phyloP scores from a whole-genome alignment of 2,113 vertebrate genomes.

The Stigmatopora nigra region DNA sequence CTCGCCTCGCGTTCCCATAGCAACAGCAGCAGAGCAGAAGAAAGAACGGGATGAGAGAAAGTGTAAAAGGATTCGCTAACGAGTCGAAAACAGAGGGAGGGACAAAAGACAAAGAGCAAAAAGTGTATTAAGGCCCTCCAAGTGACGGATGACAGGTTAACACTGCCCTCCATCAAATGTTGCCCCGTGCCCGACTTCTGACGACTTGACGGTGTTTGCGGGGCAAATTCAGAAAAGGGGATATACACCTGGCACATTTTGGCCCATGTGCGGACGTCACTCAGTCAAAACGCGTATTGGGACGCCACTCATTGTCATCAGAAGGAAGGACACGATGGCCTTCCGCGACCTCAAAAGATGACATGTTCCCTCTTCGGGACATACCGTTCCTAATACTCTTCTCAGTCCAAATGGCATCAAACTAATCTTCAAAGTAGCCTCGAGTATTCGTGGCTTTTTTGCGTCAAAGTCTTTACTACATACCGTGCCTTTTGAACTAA shows the following conservation, averaged over 20 bases:
- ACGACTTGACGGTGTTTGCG: background rate
- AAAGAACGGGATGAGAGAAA: slow-evolving; percentile 22
- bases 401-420: background rate
- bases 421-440: background rate
- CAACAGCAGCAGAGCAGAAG: slow-evolving; percentile 49
- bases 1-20: slow-evolving; percentile 49
- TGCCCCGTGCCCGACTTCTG: background rate
- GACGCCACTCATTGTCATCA: background rate
- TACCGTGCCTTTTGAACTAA: background rate
- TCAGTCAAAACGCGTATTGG: background rate
- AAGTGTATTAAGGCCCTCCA: background rate
- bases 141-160: background rate
- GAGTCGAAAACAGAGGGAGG: slow-evolving; percentile 15
- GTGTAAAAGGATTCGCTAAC: background rate
- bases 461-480: background rate
- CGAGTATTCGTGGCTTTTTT: background rate
- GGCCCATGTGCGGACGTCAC: background rate
- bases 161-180: background rate
- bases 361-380: background rate
- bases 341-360: background rate
- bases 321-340: background rate
- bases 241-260: background rate
- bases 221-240: background rate
- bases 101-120: slow-evolving; percentile 7
- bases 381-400: background rate